phyloP scores from a whole-genome alignment of 2,888 invertebrate genomes.

The Frankliniella fusca region DNA sequence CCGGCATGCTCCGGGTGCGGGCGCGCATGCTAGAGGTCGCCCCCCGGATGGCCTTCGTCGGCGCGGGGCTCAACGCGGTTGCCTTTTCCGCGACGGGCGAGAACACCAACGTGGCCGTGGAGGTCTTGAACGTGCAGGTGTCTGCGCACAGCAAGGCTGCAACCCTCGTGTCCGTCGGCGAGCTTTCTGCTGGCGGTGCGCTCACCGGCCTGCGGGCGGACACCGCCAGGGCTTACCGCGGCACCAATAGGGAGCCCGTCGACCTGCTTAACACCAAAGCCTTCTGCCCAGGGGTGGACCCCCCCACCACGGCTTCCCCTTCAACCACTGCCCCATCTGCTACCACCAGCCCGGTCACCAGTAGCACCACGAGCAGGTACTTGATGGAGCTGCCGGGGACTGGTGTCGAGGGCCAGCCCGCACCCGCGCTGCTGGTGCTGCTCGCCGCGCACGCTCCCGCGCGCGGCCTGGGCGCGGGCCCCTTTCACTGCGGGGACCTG shows the following conservation, averaged over 20 bases:
- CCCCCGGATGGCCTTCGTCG: conserved; percentile 39
- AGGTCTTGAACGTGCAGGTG: conserved; percentile 31
- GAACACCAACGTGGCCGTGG: conserved; percentile 37
- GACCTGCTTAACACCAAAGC: background rate
- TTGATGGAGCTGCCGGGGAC: conserved; percentile 10
- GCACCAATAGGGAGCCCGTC: background rate
- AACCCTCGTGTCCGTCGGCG: background rate
- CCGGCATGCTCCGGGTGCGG: conserved; percentile 35
- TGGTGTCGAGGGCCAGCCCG: background rate
- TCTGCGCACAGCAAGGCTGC: conserved; percentile 15
- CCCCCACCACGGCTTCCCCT: background rate
- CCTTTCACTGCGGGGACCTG: conserved; percentile 46
- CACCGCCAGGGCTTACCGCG: background rate
- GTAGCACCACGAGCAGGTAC: background rate
- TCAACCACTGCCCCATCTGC: background rate
- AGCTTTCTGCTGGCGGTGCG: background rate
- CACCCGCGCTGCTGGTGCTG: conserved; percentile 19
- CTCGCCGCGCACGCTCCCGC: background rate
- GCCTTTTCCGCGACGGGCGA: conserved; percentile 38
- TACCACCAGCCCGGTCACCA: background rate
- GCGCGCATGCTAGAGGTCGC: conserved; percentile 37
- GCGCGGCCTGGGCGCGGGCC: conserved; percentile 39
- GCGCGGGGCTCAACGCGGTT: conserved; percentile 38
- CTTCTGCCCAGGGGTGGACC: background rate
- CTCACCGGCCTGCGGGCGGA: background rate